Conservation (phyloP, 2,888 invertebrate species). For the Drosophila peninsularis region DNA sequence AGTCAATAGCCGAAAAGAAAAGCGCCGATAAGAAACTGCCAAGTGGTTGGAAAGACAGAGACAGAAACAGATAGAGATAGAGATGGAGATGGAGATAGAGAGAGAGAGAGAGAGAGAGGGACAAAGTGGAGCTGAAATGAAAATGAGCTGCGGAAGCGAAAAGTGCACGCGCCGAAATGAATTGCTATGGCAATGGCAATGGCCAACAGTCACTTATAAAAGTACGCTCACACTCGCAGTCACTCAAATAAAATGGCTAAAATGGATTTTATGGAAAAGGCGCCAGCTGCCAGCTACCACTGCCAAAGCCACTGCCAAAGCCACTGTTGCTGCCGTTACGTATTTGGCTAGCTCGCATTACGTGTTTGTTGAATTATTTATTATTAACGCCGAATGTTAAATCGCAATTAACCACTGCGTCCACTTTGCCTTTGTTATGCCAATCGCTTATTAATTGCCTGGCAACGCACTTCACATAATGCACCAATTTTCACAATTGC, state of each 20-base stretch:
- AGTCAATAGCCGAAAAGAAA: slow-evolving; percentile 69
- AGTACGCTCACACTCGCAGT: slow-evolving; percentile 21
- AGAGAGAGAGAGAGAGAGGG: not conserved
- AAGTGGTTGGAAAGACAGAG: slow-evolving; percentile 33
- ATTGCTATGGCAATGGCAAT: slow-evolving; percentile 49
- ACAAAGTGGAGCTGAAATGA: slow-evolving; percentile 21
- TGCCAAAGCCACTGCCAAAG: not conserved
- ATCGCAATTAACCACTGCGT: slow-evolving; percentile 47
- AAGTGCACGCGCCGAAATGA: slow-evolving; percentile 50
- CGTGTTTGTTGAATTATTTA: slow-evolving; percentile 51
- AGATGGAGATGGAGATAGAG: not conserved
- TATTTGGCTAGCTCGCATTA: slow-evolving; percentile 27
- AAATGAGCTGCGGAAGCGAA: slow-evolving; percentile 63
- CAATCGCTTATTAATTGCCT: slow-evolving; percentile 54
- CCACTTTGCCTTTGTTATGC: slow-evolving; percentile 34
- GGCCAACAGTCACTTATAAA: slow-evolving; percentile 49
- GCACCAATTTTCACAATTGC: slow-evolving; percentile 33
- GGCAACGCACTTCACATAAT: slow-evolving; percentile 36
- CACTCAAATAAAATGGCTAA: slow-evolving; percentile 27
- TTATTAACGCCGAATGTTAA: slow-evolving; percentile 49
- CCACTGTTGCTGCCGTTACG: slow-evolving; percentile 9
- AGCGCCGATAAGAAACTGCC: slow-evolving; percentile 59
- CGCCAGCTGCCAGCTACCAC: slow-evolving; percentile 22
- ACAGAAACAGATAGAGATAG: not conserved
- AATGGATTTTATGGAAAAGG: slow-evolving; percentile 20